Percentiles rank a stretch among this genome's conserved stretches.
Evolutionary conservation across 2,888 invertebrate species (phyloP).

Genomic region (Polydrusus cervinus): DNA sequence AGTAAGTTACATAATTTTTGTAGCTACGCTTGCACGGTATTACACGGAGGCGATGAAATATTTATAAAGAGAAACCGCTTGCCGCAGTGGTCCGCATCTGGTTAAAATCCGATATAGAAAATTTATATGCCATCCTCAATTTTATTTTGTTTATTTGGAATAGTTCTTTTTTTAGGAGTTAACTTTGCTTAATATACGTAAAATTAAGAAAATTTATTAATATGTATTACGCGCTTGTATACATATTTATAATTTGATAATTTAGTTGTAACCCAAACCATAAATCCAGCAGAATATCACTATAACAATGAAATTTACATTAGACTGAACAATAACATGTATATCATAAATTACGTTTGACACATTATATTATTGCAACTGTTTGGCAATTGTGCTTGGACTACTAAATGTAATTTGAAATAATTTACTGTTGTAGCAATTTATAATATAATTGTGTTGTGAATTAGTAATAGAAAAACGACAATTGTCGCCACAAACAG

Average conservation of each 20-base stretch:
- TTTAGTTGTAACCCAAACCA: not conserved
- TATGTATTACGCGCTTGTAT: too few relatives aligned
- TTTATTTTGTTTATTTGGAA: not conserved
- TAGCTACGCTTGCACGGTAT: slow-evolving; percentile 3
- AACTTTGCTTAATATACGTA: too few relatives aligned
- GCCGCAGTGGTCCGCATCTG: slow-evolving; percentile 22
- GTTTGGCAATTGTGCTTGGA: not conserved
- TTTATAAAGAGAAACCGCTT: slow-evolving; percentile 16
- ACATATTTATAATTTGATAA: not conserved
- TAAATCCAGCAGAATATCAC: not conserved
- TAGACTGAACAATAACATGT: slow-evolving; percentile 1
- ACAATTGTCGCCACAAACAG: too few relatives aligned
- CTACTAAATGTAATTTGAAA: too few relatives aligned
- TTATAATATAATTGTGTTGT: too few relatives aligned
- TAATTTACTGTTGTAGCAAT: too few relatives aligned
- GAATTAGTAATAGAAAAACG: too few relatives aligned
- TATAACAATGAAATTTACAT: not conserved
- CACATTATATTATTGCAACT: not conserved
- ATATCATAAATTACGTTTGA: slow-evolving; percentile 1
- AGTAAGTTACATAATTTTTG: slow-evolving; percentile 17
- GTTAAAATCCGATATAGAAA: slow-evolving; percentile 12
- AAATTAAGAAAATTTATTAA: too few relatives aligned
- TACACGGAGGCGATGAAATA: slow-evolving; percentile 17
- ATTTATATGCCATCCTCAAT: slow-evolving; percentile 2
- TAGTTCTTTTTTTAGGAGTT: not conserved